Evolutionary conservation across 2,113 vertebrate species (phyloP).

Genomic region (Arvicanthis niloticus): DNA sequence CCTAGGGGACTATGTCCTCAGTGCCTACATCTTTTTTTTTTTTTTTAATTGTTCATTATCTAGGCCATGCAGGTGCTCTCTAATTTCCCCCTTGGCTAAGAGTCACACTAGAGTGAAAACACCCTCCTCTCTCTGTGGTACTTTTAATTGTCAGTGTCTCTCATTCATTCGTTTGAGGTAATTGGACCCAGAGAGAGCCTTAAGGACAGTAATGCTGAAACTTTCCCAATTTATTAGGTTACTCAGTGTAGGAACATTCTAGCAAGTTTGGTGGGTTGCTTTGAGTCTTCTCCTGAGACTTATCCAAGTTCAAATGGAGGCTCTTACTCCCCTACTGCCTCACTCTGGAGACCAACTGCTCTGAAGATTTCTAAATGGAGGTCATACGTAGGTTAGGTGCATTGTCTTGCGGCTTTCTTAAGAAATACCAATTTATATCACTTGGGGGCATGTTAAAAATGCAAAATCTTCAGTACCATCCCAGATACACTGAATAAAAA

Average conservation of each 20-base stretch:
- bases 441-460: slow-evolving; percentile 14
- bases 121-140: neutral
- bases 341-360: neutral
- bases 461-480: neutral
- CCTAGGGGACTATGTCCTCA: neutral
- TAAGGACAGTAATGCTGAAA: slow-evolving; percentile 49
- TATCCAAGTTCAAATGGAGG: slow-evolving; percentile 3
- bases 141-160: slow-evolving; percentile 71
- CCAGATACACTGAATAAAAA: neutral
- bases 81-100: slow-evolving; percentile 68
- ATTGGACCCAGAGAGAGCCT: slow-evolving; percentile 74
- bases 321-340: neutral
- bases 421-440: neutral
- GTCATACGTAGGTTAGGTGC: slow-evolving; percentile 5
- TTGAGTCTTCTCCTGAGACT: slow-evolving; percentile 50
- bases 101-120: neutral
- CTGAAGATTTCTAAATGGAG: slow-evolving; percentile 1
- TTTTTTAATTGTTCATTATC: slow-evolving; percentile 69
- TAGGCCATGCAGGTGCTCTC: neutral
- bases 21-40: slow-evolving; percentile 37
- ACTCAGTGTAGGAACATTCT: slow-evolving; percentile 8
- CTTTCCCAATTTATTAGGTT: slow-evolving; percentile 58
- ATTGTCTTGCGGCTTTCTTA: neutral
- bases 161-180: slow-evolving; percentile 65
- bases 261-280: slow-evolving; percentile 63